Evolutionary conservation across 2,113 vertebrate genomes (phyloP), one percentile per base, ranked within the genome.

Genomic region (Atherinomorus stipes): DNA sequence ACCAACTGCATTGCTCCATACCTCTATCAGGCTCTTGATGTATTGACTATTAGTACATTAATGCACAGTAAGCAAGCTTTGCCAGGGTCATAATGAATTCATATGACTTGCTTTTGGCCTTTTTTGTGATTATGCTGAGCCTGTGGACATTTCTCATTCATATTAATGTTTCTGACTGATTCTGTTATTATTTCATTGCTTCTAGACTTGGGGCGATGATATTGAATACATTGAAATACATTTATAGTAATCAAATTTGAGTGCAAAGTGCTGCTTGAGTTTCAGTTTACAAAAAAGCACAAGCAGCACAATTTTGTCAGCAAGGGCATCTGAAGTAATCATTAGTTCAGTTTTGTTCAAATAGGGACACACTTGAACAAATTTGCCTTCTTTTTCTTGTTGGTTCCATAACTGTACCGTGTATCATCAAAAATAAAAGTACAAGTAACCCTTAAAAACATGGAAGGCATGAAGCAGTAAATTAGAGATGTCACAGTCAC

Each of bases 61-160:
- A 19, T 76, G 74, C 73, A 83, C 38, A 76, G 53, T 65, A 25
- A 2, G 6, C 37, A 1, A 18, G 75, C 56, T 64, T 53, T 71
- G 51, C 31, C 23, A 23, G 45, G 16, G 76, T 80, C 60, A 81
- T 85, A 53, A 85, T 9, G 77, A 74, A 78, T 87, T 87, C 59
- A 87, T 62, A 15, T 26, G 34, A 77, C 64, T 76, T 76, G 40
- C 60, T 74, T 45, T 57, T 22, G 50, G 42, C 15, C 34, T 34
- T 19, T 60, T 74, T 66, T 31, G 38, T 64, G 56, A 77, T 66
- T 58, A 52, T 53, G 64, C n/a, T 10, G 10, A 19, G 22, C 22
- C 23, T 1, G 54, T 10, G 0, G 49, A 77, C 61, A 42, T 80
- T 38, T 42, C 64, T 26, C 69, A 67, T 22, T 75, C 67, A 58